A percentile compares a stretch with the other conserved stretches of the same genome.
Conservation (phyloP, 2,797 vertebrate species). For the Myotis myotis region DNA sequence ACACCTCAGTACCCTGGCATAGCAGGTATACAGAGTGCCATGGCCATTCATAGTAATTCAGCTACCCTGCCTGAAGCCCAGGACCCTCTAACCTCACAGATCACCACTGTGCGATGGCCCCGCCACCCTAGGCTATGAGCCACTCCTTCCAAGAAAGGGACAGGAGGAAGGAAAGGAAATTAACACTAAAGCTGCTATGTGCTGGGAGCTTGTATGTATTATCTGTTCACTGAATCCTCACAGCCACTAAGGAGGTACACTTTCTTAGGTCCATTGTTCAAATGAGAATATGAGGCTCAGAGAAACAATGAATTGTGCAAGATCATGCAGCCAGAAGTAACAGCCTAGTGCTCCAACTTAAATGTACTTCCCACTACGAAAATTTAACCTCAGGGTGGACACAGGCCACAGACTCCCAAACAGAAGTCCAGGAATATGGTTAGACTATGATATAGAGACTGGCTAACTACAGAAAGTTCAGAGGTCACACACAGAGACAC, state of each 20-base stretch:
- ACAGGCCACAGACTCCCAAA: neutral
- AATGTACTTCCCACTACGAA: neutral
- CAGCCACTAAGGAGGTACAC: neutral
- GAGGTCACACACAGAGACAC: neutral
- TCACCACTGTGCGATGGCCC: neutral
- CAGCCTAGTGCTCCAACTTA: neutral
- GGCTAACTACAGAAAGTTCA: neutral
- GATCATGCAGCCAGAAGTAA: neutral
- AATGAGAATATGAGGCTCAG: conserved; percentile 26
- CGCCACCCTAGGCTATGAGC: neutral
- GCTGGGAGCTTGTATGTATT: neutral
- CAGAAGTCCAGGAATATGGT: neutral
- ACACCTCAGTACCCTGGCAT: neutral
- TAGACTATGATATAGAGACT: neutral
- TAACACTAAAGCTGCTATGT: neutral
- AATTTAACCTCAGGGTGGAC: neutral
- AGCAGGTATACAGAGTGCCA: neutral
- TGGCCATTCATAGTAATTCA: neutral
- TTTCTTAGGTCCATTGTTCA: conserved; percentile 37
- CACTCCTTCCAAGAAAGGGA: neutral
- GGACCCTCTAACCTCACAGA: neutral
- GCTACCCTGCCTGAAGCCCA: neutral
- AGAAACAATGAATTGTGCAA: conserved; percentile 26
- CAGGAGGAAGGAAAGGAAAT: neutral
- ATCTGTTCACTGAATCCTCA: neutral